A percentile compares a stretch with the other conserved stretches of the same genome.
Conservation (phyloP, 2,113 vertebrate genomes). For the Lophura nycthemera region DNA sequence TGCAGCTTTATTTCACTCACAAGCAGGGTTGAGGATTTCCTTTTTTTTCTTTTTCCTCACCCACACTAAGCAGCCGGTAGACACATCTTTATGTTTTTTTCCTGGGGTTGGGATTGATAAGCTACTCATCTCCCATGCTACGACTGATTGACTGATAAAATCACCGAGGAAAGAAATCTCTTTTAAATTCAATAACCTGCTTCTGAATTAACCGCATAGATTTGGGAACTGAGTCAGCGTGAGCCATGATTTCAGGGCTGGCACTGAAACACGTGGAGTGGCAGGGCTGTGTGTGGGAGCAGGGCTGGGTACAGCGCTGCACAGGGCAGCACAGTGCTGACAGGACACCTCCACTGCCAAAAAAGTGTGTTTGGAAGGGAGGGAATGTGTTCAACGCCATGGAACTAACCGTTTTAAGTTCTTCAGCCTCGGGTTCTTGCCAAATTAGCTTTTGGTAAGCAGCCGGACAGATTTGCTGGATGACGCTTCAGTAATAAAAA, state of each 20-base stretch:
- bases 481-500: conserved; percentile 12
- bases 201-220: background rate
- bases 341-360: background rate
- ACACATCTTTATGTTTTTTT: background rate
- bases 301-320: background rate
- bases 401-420: background rate
- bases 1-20: background rate
- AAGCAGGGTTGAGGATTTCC: background rate
- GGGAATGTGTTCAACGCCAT: fast-evolving
- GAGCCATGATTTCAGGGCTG: background rate
- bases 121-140: background rate
- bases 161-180: conserved; percentile 60
- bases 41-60: background rate
- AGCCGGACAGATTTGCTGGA: background rate
- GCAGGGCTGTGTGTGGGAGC: background rate
- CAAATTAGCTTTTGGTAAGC: conserved; percentile 8
- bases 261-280: background rate
- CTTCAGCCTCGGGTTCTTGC: background rate
- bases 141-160: background rate
- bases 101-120: conserved; percentile 55
- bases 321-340: fast-evolving
- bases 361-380: background rate
- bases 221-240: background rate
- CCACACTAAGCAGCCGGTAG: background rate
- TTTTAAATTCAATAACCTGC: conserved; percentile 7